Evolutionary conservation across 2,797 vertebrate species (phyloP).

Genomic region (Manis pentadactyla): DNA sequence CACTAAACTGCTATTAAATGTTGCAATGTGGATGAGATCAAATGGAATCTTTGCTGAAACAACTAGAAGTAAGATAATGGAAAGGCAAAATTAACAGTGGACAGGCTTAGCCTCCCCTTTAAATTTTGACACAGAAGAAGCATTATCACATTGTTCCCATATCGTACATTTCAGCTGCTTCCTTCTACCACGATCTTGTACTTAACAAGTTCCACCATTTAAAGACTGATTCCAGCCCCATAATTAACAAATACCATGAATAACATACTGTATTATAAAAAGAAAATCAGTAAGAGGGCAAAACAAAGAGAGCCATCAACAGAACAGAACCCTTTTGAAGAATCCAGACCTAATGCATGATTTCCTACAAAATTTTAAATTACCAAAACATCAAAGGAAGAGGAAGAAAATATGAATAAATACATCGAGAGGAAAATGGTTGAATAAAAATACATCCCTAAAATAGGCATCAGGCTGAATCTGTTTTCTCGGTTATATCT

Average conservation of each 20-base stretch:
- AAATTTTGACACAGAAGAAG: conserved; percentile 24
- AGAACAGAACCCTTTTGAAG: conserved; percentile 47
- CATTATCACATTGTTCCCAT: not conserved
- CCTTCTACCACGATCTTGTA: not conserved
- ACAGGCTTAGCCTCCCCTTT: not conserved
- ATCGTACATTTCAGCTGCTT: not conserved
- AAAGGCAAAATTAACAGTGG: conserved; percentile 36
- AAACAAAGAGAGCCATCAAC: conserved; percentile 40
- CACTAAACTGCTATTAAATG: conserved; percentile 24
- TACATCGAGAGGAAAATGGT: not conserved
- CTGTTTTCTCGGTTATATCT: not conserved
- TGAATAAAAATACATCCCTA: not conserved
- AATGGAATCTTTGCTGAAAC: conserved; percentile 50
- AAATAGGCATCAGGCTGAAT: not conserved
- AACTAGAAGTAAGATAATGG: conserved; percentile 14
- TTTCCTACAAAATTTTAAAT: not conserved
- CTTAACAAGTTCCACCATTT: conserved; percentile 37
- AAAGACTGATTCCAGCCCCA: not conserved
- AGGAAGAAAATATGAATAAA: not conserved
- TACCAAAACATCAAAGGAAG: not conserved
- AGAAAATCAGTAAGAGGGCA: conserved; percentile 43
- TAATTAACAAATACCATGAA: conserved; percentile 23
- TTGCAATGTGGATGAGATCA: conserved; percentile 22
- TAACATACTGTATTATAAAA: not conserved
- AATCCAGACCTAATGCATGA: not conserved